These are phyloP conservation scores for Trissolcus basalis DNA, from an alignment of 1,140 invertebrate species.

Conservation along the genomic window DNA sequence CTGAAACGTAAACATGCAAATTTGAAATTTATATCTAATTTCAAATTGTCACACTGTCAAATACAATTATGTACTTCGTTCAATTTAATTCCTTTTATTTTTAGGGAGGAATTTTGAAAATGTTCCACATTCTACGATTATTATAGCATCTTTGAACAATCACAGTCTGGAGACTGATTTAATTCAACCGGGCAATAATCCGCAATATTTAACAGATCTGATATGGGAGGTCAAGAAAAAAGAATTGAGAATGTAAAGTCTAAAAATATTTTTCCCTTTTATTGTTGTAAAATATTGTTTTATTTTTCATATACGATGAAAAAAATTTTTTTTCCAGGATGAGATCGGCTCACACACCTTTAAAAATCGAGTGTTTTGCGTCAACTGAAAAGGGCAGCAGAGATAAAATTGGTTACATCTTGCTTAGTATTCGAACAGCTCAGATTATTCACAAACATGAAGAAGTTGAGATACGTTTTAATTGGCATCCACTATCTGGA, in stretches of 20 bases:
- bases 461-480: conserved; percentile 61
- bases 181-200: conserved; percentile 66
- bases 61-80: not conserved
- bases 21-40: not conserved
- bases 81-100: conserved; percentile 32
- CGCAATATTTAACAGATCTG: conserved; percentile 73
- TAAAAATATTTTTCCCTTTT: not conserved
- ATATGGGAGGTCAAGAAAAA: conserved; percentile 75
- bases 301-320: too few relatives aligned
- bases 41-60: not conserved
- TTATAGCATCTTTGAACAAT: conserved; percentile 75
- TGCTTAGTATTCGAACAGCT: conserved; percentile 75
- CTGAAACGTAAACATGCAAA: not conserved
- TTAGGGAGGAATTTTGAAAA: conserved; percentile 74
- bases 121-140: conserved; percentile 69
- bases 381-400: conserved; percentile 68
- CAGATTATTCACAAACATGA: conserved; percentile 68
- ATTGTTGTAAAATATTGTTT: too few relatives aligned
- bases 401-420: conserved; percentile 75
- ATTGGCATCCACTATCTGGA: conserved; percentile 75
- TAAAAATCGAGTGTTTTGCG: conserved; percentile 76
- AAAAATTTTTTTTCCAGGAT: conserved; percentile 64
- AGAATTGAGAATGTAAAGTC: conserved; percentile 20
- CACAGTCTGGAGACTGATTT: conserved; percentile 74
- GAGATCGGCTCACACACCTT: conserved; percentile 72